Conservation (phyloP, 2,888 invertebrate genomes). For the Thereva unica region DNA sequence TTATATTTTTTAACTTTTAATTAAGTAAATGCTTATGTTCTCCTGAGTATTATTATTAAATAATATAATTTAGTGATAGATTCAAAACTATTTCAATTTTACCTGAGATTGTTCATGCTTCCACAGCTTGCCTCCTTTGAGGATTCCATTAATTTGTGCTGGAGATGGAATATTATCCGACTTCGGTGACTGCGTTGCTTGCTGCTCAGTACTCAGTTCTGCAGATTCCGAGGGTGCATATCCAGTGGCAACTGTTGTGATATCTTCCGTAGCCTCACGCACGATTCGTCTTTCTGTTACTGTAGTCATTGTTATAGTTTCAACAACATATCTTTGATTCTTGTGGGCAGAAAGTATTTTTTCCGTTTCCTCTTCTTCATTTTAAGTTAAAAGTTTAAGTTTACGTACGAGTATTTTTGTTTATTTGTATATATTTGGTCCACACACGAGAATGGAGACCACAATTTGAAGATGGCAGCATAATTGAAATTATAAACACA, state of each 20-base stretch:
- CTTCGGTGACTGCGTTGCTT: conserved; percentile 54
- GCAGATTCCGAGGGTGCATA: conserved; percentile 15
- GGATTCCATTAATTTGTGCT: conserved; percentile 69
- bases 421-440: conserved; percentile 35
- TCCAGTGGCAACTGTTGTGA: conserved; percentile 9
- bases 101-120: conserved; percentile 67
- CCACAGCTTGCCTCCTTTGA: conserved; percentile 79
- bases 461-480: conserved; percentile 44
- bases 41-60: no score
- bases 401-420: conserved; percentile 39
- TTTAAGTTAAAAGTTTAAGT: conserved; percentile 46
- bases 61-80: no score
- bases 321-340: conserved; percentile 65
- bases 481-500: conserved; percentile 46
- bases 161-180: conserved; percentile 61
- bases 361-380: conserved; percentile 45
- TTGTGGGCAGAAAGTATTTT: conserved; percentile 49
- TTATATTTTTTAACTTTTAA: no score
- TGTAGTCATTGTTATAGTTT: conserved; percentile 71
- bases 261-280: conserved; percentile 52
- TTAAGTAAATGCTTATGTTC: no score
- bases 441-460: conserved; percentile 43
- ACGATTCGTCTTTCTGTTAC: conserved; percentile 68
- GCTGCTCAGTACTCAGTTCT: conserved; percentile 47
- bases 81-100: no score